Evolutionary conservation across 2,888 invertebrate genomes (phyloP).

Genomic region (Tolmerus cingulatus): DNA sequence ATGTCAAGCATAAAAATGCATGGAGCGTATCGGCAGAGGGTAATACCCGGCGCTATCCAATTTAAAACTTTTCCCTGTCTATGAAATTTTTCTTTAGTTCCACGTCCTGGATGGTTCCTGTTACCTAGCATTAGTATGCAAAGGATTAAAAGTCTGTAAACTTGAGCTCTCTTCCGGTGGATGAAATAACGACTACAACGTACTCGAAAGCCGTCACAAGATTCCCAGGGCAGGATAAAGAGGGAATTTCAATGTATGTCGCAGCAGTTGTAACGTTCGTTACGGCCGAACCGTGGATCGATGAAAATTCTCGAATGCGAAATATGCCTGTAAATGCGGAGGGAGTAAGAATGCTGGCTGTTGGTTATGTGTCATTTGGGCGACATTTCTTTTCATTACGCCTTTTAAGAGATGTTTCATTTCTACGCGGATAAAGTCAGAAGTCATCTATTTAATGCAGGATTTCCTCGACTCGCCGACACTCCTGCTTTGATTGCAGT

Average conservation of each 20-base stretch:
- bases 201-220: not conserved
- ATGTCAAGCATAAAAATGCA: slow-evolving; percentile 8
- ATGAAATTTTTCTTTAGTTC: not conserved
- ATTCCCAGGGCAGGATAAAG: not conserved
- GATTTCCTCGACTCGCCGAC: not conserved
- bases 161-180: slow-evolving; percentile 25
- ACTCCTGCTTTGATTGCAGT: not conserved
- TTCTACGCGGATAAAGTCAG: not conserved
- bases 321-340: slow-evolving; percentile 18
- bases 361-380: slow-evolving; percentile 36
- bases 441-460: slow-evolving; percentile 12
- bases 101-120: not conserved
- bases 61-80: slow-evolving; percentile 24
- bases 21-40: not conserved
- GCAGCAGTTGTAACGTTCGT: not conserved
- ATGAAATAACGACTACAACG: slow-evolving; percentile 3
- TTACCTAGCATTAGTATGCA: slow-evolving; percentile 36
- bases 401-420: slow-evolving; percentile 19
- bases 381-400: slow-evolving; percentile 35
- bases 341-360: slow-evolving; percentile 16
- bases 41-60: slow-evolving; percentile 4
- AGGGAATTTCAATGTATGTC: slow-evolving; percentile 21
- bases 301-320: slow-evolving; percentile 9
- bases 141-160: slow-evolving; percentile 36
- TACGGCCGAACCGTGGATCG: not conserved